These are phyloP conservation scores for Lepus timidus DNA, from an alignment of 2,113 vertebrate genomes.

Conservation along the genomic window DNA sequence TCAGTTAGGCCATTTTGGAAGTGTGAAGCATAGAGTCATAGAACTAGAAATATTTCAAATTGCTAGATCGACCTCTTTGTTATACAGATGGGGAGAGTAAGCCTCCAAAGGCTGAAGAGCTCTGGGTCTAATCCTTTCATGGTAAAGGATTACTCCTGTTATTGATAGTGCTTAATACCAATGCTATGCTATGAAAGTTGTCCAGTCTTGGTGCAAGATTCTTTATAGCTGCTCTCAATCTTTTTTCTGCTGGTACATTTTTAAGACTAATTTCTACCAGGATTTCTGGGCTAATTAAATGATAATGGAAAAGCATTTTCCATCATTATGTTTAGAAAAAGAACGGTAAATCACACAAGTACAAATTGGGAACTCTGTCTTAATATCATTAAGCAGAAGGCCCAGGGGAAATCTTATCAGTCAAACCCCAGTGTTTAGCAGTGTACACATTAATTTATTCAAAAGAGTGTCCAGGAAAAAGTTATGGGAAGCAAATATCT, in stretches of 20 bases:
- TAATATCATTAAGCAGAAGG: constrained; percentile 66
- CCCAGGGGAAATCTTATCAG: constrained; percentile 22
- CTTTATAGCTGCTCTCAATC: constrained; percentile 68
- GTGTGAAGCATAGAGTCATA: not conserved
- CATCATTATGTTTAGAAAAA: constrained; percentile 55
- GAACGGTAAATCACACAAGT: constrained; percentile 71
- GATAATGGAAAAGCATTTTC: constrained; percentile 74
- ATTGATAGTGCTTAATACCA: constrained; percentile 64
- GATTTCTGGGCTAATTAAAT: constrained; percentile 76
- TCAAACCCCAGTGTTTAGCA: constrained; percentile 57
- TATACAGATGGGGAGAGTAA: not conserved
- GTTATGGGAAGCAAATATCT: not conserved
- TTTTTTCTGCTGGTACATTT: constrained; percentile 63
- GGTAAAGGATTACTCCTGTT: constrained; percentile 56
- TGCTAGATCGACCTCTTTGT: not conserved
- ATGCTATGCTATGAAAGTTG: constrained; percentile 57
- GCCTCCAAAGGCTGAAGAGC: not conserved
- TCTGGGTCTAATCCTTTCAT: not conserved
- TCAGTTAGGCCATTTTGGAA: not conserved
- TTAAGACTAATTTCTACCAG: constrained; percentile 74
- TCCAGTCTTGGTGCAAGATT: constrained; percentile 32
- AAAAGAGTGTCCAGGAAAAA: not conserved
- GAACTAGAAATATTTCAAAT: constrained; percentile 31
- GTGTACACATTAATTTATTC: not conserved
- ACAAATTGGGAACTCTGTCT: constrained; percentile 76